Percentiles rank a stretch among this genome's conserved stretches.
These are phyloP conservation scores for Hoplostethus atlanticus DNA, from an alignment of 2,797 vertebrate species.

Conservation along the genomic window DNA sequence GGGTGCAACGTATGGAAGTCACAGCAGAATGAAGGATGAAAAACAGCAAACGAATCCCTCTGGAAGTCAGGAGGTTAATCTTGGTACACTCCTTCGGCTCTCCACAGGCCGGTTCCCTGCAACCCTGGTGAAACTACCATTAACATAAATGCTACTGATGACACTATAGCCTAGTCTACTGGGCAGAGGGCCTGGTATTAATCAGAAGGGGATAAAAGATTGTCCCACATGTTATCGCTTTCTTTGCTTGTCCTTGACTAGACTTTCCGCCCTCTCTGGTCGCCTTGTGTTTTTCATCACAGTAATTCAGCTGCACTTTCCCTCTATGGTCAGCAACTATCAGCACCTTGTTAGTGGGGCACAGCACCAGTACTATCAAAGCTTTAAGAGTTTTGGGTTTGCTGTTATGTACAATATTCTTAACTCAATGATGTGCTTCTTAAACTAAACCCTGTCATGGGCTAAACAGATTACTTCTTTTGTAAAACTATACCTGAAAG, in stretches of 20 bases:
- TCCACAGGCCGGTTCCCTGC: slow-evolving; percentile 47
- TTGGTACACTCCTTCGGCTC: slow-evolving; percentile 40
- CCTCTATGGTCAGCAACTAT: slow-evolving; percentile 59
- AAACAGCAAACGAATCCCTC: slow-evolving; percentile 50
- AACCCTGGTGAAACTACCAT: slow-evolving; percentile 62
- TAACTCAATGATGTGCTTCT: slow-evolving; percentile 8
- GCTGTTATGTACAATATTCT: slow-evolving; percentile 42
- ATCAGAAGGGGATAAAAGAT: slow-evolving; percentile 76
- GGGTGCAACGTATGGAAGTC: slow-evolving; percentile 8
- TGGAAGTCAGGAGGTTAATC: slow-evolving; percentile 62
- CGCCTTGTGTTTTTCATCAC: slow-evolving; percentile 71
- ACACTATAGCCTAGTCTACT: slow-evolving; percentile 59
- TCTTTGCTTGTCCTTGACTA: slow-evolving; percentile 65
- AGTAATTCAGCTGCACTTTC: slow-evolving; percentile 66
- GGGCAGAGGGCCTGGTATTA: slow-evolving; percentile 72
- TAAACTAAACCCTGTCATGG: slow-evolving; percentile 13
- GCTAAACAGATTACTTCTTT: neutral
- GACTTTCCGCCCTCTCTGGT: slow-evolving; percentile 64
- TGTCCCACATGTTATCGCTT: slow-evolving; percentile 66
- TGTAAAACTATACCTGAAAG: too few relatives aligned
- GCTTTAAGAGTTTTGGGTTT: slow-evolving; percentile 46
- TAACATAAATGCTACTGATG: slow-evolving; percentile 74
- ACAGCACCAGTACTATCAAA: slow-evolving; percentile 52
- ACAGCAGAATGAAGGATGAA: slow-evolving; percentile 34
- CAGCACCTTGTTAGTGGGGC: slow-evolving; percentile 36